Percentiles rank a stretch among this genome's conserved stretches.
phyloP scores from a whole-genome alignment of 2,888 invertebrate species.

The Drosophila gaucha region DNA sequence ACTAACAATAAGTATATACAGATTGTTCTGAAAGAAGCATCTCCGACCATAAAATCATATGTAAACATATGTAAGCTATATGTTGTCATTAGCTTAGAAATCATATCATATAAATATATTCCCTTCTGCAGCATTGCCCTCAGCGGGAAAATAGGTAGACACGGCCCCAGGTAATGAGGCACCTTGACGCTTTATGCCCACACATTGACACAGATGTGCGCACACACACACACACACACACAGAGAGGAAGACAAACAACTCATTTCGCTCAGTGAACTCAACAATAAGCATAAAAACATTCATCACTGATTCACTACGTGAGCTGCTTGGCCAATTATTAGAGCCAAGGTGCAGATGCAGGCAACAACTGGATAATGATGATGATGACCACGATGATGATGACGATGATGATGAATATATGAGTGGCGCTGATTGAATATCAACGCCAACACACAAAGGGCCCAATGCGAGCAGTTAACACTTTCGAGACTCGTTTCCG shows the following conservation, averaged over 20 bases:
- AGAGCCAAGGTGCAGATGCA: constrained; percentile 55
- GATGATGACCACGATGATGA: constrained; percentile 14
- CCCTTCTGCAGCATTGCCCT: not conserved
- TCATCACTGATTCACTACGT: constrained; percentile 80
- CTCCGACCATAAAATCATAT: too few relatives aligned
- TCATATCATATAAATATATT: not conserved
- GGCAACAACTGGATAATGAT: constrained; percentile 4
- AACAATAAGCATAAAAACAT: constrained; percentile 81
- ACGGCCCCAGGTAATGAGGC: constrained; percentile 28
- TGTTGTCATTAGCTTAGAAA: not conserved
- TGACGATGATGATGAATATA: constrained; percentile 66
- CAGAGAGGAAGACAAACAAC: constrained; percentile 67
- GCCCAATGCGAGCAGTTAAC: constrained; percentile 52
- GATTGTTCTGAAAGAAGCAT: too few relatives aligned
- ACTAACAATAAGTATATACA: too few relatives aligned
- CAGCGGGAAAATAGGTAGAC: not conserved
- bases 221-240: constrained; percentile 39
- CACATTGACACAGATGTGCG: constrained; percentile 41
- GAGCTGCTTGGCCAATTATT: constrained; percentile 76
- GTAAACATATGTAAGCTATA: too few relatives aligned
- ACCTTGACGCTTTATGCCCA: constrained; percentile 34
- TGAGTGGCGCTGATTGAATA: constrained; percentile 76
- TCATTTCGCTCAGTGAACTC: constrained; percentile 81
- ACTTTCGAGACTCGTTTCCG: constrained; percentile 76
- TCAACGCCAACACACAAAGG: constrained; percentile 58